A percentile compares a stretch with the other conserved stretches of the same genome.
Evolutionary conservation across 1,140 invertebrate genomes (phyloP).

Genomic region (Heliconius melpomene): DNA sequence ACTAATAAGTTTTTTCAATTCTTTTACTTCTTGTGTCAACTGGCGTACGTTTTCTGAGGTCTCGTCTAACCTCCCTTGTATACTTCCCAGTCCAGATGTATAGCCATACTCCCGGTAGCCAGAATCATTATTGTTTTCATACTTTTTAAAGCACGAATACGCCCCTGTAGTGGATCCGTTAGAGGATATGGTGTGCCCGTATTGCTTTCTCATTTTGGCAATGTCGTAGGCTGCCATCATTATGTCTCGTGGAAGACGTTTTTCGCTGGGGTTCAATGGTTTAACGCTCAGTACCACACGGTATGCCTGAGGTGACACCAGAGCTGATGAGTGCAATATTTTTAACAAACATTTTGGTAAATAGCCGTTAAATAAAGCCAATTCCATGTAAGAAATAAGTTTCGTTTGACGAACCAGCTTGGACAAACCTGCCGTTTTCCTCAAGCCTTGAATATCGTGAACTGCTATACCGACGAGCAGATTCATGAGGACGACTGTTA

Average conservation of each 20-base stretch:
- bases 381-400: conserved; percentile 85
- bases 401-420: conserved; percentile 86
- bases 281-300: conserved; percentile 84
- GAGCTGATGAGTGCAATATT: conserved; percentile 86
- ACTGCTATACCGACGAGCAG: conserved; percentile 86
- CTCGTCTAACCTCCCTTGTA: conserved; percentile 84
- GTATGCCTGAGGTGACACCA: conserved; percentile 79
- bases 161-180: conserved; percentile 82
- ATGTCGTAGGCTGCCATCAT: conserved; percentile 88
- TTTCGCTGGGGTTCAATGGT: conserved; percentile 90
- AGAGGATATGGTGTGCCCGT: conserved; percentile 84
- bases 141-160: conserved; percentile 83
- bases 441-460: conserved; percentile 85
- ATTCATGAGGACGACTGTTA: conserved; percentile 87
- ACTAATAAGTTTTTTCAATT: conserved; percentile 84
- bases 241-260: conserved; percentile 88
- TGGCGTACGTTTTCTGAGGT: conserved; percentile 71
- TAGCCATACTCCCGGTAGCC: conserved; percentile 79
- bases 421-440: conserved; percentile 86
- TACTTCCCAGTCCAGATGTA: conserved; percentile 78
- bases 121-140: conserved; percentile 83
- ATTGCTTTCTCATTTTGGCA: conserved; percentile 86
- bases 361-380: conserved; percentile 84
- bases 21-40: conserved; percentile 83
- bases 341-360: conserved; percentile 87